Evolutionary conservation across 2,888 invertebrate species (phyloP).

Genomic region (Leptinotarsa peninsularis): DNA sequence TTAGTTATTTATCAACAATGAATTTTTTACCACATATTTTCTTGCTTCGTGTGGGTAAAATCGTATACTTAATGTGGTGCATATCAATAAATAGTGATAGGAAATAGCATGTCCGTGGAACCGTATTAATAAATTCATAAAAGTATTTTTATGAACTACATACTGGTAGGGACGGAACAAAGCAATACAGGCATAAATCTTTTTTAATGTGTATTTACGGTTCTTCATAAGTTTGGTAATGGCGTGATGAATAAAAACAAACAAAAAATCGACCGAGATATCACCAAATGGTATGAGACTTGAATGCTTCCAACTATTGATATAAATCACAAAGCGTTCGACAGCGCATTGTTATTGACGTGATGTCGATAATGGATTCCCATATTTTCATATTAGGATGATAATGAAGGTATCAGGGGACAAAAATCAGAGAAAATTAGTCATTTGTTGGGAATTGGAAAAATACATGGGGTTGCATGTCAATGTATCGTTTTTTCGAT

Average conservation of each 20-base stretch:
- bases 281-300: conserved; percentile 34
- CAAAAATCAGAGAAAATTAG: conserved; percentile 1
- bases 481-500: not conserved
- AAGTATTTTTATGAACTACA: not conserved
- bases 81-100: not conserved
- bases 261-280: conserved; percentile 27
- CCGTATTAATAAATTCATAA: not conserved
- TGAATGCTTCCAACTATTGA: conserved; percentile 31
- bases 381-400: conserved; percentile 16
- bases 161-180: not conserved
- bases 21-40: no score
- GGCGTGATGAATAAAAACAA: conserved; percentile 19
- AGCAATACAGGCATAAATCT: conserved; percentile 13
- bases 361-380: conserved; percentile 19
- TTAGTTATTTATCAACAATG: no score
- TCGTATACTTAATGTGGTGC: no score
- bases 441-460: conserved; percentile 4
- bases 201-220: conserved; percentile 6
- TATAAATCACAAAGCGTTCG: conserved; percentile 35
- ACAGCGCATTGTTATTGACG: conserved; percentile 29
- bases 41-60: no score
- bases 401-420: not conserved
- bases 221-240: not conserved
- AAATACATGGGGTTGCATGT: not conserved
- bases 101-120: not conserved